phyloP scores from a whole-genome alignment of 2,113 vertebrate species.

The Panthera tigris region DNA sequence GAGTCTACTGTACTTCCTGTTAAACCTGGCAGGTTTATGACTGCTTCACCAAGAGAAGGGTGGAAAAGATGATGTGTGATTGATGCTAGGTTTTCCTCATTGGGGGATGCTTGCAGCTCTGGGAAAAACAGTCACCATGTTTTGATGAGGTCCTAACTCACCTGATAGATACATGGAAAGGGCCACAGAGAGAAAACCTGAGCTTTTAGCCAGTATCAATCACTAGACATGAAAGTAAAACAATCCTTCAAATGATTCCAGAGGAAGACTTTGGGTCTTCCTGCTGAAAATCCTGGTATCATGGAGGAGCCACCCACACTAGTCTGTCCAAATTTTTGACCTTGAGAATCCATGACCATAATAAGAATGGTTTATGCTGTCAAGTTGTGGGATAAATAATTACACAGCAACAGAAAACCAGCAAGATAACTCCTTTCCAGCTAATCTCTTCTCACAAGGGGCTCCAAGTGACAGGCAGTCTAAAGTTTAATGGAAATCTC shows the following conservation, averaged over 20 bases:
- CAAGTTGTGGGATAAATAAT: not conserved
- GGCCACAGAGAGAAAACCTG: not conserved
- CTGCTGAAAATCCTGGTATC: not conserved
- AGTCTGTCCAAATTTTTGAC: not conserved
- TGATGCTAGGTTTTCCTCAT: not conserved
- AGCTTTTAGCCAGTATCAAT: not conserved
- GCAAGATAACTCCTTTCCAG: not conserved
- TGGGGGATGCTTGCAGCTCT: not conserved
- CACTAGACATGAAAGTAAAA: not conserved
- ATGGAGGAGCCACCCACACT: fast-evolving
- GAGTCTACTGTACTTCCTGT: not conserved
- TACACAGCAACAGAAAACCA: not conserved
- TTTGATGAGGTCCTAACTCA: not conserved
- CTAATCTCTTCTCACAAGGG: not conserved
- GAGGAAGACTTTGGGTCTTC: not conserved
- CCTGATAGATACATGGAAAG: not conserved
- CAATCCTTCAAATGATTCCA: not conserved
- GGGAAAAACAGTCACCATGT: not conserved
- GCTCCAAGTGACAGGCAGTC: not conserved
- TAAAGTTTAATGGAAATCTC: not conserved
- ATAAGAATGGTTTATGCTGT: not conserved
- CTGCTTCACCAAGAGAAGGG: not conserved
- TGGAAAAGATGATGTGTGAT: not conserved
- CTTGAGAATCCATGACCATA: not conserved
- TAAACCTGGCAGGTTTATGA: not conserved